These are phyloP conservation scores for Bovichtus variegatus DNA, from an alignment of 2,797 vertebrate genomes.

Conservation along the genomic window DNA sequence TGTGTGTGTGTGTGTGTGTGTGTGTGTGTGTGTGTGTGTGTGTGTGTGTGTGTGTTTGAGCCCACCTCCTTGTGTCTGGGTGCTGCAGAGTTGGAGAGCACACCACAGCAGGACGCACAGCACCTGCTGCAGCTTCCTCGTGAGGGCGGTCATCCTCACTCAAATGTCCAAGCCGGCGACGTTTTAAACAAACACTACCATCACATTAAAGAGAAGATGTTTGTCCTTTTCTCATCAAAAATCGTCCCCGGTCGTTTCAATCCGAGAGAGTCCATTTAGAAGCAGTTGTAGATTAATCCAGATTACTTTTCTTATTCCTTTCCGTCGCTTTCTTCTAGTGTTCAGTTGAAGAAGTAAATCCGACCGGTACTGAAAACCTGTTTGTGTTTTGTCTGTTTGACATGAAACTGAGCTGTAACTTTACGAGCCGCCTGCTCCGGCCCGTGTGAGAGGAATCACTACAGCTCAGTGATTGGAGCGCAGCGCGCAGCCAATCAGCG, in stretches of 20 bases:
- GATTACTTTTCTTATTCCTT: neutral
- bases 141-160: conserved; percentile 60
- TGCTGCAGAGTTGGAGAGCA: conserved; percentile 58
- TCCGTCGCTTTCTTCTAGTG: neutral
- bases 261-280: conserved; percentile 35
- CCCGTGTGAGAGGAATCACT: conserved; percentile 61
- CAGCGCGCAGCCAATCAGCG: conserved; percentile 72
- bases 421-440: conserved; percentile 32
- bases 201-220: neutral
- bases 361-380: neutral
- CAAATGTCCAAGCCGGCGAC: conserved; percentile 9
- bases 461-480: conserved; percentile 71
- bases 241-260: neutral
- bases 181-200: conserved; percentile 33
- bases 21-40: conserved; percentile 18
- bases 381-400: conserved; percentile 14
- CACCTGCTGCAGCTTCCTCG: conserved; percentile 67
- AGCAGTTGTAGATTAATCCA: conserved; percentile 6
- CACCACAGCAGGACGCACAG: conserved; percentile 71
- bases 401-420: conserved; percentile 28
- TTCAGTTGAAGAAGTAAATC: conserved; percentile 1
- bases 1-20: conserved; percentile 14
- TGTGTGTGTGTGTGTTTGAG: conserved; percentile 5
- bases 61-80: conserved; percentile 79
- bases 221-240: neutral